Conservation (phyloP, 1,140 invertebrate genomes). For the Zaprionus davidi region DNA sequence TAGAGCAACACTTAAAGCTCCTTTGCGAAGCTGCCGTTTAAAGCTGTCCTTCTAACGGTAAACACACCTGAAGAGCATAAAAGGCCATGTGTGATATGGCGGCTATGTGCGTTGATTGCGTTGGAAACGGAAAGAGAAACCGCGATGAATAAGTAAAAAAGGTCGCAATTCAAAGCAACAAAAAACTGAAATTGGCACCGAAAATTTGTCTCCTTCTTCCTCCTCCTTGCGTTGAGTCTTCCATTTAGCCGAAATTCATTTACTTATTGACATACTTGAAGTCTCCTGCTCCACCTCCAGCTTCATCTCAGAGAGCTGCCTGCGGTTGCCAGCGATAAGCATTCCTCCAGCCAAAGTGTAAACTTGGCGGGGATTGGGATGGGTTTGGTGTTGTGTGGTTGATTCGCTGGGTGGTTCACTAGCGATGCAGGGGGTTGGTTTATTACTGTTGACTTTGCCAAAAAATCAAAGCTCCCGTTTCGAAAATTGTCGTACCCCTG, state of each 20-base stretch:
- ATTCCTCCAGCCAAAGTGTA: slow-evolving; percentile 13
- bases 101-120: background rate
- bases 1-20: background rate
- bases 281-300: slow-evolving; percentile 13
- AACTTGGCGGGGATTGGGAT: background rate
- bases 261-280: slow-evolving; percentile 71
- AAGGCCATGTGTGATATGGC: slow-evolving; percentile 32
- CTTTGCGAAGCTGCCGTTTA: background rate
- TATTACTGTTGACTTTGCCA: slow-evolving; percentile 36
- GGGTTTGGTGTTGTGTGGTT: background rate
- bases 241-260: slow-evolving; percentile 71
- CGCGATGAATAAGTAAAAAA: slow-evolving; percentile 51
- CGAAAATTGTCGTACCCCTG: slow-evolving; percentile 66
- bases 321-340: slow-evolving; percentile 55
- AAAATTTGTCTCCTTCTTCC: slow-evolving; percentile 15
- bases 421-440: slow-evolving; percentile 1
- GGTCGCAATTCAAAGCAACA: slow-evolving; percentile 9
- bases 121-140: slow-evolving; percentile 7
- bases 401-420: background rate
- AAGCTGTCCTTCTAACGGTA: background rate
- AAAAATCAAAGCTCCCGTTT: slow-evolving; percentile 59
- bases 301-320: background rate
- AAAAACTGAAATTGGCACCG: slow-evolving; percentile 20
- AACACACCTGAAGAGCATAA: slow-evolving; percentile 1
- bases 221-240: background rate